Evolutionary conservation across 2,113 vertebrate species (phyloP).

Genomic region (Larimichthys polyactis): DNA sequence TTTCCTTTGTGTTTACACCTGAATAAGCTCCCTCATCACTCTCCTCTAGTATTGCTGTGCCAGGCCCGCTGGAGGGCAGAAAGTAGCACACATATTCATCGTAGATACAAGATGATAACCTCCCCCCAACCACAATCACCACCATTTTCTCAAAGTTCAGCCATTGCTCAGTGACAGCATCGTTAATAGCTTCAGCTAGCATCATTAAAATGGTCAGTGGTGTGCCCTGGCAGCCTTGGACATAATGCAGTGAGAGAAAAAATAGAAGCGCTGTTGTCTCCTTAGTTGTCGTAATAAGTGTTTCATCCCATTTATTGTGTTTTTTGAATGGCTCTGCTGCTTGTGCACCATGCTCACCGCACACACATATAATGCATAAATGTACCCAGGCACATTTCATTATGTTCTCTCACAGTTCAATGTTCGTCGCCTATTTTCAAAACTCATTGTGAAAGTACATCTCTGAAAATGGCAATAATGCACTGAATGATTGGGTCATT

Average conservation of each 20-base stretch:
- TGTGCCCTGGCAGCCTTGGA: not conserved
- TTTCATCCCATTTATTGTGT: conserved; percentile 51
- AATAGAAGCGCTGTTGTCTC: conserved; percentile 18
- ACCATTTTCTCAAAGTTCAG: conserved; percentile 26
- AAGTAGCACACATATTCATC: conserved; percentile 8
- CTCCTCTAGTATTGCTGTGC: conserved; percentile 4
- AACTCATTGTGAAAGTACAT: not conserved
- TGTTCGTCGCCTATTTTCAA: not conserved
- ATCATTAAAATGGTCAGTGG: conserved; percentile 38
- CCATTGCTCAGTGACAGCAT: conserved; percentile 27
- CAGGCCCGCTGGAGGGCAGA: conserved; percentile 9
- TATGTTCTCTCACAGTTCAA: not conserved
- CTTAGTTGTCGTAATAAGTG: conserved; percentile 36
- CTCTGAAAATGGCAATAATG: conserved; percentile 26
- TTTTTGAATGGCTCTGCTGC: conserved; percentile 28
- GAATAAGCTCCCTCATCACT: conserved; percentile 36
- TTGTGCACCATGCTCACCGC: not conserved
- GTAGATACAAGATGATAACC: conserved; percentile 27
- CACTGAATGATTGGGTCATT: not conserved
- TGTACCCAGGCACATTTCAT: conserved; percentile 13
- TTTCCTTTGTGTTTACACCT: conserved; percentile 18
- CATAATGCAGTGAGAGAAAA: conserved; percentile 27
- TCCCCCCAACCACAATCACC: not conserved
- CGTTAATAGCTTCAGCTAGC: conserved; percentile 28
- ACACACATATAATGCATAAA: conserved; percentile 14